These are phyloP conservation scores for Elmis aenea DNA, from an alignment of 2,888 invertebrate species.

Conservation along the genomic window DNA sequence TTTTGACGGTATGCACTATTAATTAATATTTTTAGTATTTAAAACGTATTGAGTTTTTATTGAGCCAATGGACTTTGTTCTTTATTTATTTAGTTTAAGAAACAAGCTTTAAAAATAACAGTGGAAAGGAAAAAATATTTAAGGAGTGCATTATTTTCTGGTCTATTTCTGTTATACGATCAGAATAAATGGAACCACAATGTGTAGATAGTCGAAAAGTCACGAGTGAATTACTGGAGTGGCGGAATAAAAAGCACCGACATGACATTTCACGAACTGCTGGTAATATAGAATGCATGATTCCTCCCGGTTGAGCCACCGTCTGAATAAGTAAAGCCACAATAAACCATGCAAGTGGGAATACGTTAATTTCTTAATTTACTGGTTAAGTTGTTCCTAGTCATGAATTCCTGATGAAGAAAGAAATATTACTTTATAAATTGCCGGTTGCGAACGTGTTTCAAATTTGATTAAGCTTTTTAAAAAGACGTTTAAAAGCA, in stretches of 20 bases:
- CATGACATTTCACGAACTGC: constrained; percentile 43
- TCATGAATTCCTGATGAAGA: constrained; percentile 43
- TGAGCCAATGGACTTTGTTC: too few relatives aligned
- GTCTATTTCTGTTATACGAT: too few relatives aligned
- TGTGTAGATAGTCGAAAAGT: too few relatives aligned
- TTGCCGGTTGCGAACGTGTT: constrained; percentile 41
- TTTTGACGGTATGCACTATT: too few relatives aligned
- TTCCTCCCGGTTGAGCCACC: constrained; percentile 39
- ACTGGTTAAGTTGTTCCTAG: constrained; percentile 45
- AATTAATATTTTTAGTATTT: too few relatives aligned
- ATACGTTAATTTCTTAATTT: constrained; percentile 50
- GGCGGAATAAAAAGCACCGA: constrained; percentile 24
- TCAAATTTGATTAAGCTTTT: constrained; percentile 42
- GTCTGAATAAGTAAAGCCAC: constrained; percentile 45
- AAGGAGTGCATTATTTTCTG: too few relatives aligned
- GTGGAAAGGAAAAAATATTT: too few relatives aligned
- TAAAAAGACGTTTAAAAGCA: constrained; percentile 20
- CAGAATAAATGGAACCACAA: too few relatives aligned
- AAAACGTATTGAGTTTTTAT: too few relatives aligned
- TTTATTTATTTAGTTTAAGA: too few relatives aligned
- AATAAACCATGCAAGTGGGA: constrained; percentile 48
- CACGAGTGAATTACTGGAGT: too few relatives aligned
- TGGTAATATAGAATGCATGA: constrained; percentile 44
- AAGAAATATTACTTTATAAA: constrained; percentile 45
- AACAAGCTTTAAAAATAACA: too few relatives aligned